These are phyloP conservation scores for Autographa gamma DNA, from an alignment of 2,888 invertebrate genomes.

Conservation along the genomic window DNA sequence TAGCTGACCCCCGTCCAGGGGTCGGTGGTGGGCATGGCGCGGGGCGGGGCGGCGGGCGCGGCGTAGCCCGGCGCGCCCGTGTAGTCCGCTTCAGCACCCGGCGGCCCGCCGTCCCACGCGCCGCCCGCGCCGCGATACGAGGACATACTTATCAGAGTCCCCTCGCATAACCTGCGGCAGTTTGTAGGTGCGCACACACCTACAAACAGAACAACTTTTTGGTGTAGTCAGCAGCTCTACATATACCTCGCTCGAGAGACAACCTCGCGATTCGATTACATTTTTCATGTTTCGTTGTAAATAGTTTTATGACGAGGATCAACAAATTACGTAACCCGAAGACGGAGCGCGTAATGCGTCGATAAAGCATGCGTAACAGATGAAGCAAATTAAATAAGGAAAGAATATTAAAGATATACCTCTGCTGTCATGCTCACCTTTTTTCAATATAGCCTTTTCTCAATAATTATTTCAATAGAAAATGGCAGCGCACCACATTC, in stretches of 20 bases:
- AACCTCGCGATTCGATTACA: constrained; percentile 71
- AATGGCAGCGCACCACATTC: constrained; percentile 86
- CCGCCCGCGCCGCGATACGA: constrained; percentile 84
- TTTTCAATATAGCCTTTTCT: constrained; percentile 69
- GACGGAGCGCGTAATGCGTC: constrained; percentile 66
- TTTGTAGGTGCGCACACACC: constrained; percentile 90
- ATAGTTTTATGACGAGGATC: constrained; percentile 79
- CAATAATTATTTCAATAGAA: constrained; percentile 73
- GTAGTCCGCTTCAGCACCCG: constrained; percentile 87
- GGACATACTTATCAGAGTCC: constrained; percentile 83
- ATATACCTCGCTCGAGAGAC: constrained; percentile 73
- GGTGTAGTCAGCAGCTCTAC: constrained; percentile 89
- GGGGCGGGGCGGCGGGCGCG: constrained; percentile 66
- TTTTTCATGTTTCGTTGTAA: constrained; percentile 76
- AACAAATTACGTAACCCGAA: constrained; percentile 87
- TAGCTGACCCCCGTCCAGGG: constrained; percentile 86
- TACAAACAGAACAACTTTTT: constrained; percentile 92
- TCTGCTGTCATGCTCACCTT: constrained; percentile 82
- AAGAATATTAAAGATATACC: constrained; percentile 70
- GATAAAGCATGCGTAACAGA: constrained; percentile 71
- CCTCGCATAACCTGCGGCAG: constrained; percentile 89
- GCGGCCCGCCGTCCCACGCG: constrained; percentile 88
- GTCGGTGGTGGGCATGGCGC: constrained; percentile 77
- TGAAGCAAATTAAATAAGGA: constrained; percentile 63
- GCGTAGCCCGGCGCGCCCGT: constrained; percentile 70